Evolutionary conservation across 2,113 vertebrate species (phyloP), one percentile per base, ranked within the genome.

Genomic region (Oreochromis niloticus): DNA sequence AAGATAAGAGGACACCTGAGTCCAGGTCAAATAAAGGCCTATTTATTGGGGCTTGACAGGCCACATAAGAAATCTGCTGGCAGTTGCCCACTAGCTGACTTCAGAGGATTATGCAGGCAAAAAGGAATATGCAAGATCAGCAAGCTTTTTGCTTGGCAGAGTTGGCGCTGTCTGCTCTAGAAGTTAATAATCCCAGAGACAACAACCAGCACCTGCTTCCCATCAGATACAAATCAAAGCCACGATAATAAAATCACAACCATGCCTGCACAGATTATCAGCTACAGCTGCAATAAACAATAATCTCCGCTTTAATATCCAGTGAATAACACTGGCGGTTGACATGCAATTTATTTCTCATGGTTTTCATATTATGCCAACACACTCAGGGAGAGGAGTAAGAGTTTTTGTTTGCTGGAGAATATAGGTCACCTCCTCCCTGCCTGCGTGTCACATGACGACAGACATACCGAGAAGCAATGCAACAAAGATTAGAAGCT

Each of bases 51-150:
- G 32, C 86, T 81, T 71, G 88, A 94, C 92, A 86, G 90, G 82
- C 79, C 22, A 46, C 81, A 81, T 90, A 90, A 82, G 24, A 92
- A 91, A 93, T 93, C 90, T 85, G 89, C 87, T 93, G 94, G 93
- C 93, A 93, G 93, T 90, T 85, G 87, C 86, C 84, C 87, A 87
- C 80, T 48, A 54, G 85, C 84, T 87, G 86, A 95, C 91, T 93
- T 92, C 92, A 91, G 94, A 89, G 91, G 95, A 95, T 95, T 94
- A 94, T 80, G 57, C 27, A 27, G 79, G 87, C 84, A 93, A 92
- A 92, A 95, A 94, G 88, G 86, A 94, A 95, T 90, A 93, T 84
- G 92, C 90, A 90, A 92, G 86, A 92, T 95, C 94, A 95, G 92
- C 91, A 85, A 75, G 75, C 55, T 86, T 92, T 92, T 92, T 90